These are phyloP conservation scores for Lipophrys pholis DNA, from an alignment of 2,113 vertebrate genomes.

Conservation along the genomic window DNA sequence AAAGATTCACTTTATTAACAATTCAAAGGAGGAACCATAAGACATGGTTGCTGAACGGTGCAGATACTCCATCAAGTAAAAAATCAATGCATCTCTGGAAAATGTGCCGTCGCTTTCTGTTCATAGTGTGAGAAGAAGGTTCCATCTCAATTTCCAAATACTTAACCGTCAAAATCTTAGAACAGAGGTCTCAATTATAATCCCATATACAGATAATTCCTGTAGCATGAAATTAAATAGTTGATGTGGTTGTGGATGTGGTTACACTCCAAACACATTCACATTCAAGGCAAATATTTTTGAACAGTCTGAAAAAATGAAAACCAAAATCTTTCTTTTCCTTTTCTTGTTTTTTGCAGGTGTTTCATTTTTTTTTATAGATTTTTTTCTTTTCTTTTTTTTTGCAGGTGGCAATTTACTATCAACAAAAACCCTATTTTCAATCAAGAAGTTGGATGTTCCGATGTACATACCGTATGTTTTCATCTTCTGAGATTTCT, in stretches of 20 bases:
- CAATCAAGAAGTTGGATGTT: not conserved
- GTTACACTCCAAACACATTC: not conserved
- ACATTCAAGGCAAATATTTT: not conserved
- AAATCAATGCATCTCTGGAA: not conserved
- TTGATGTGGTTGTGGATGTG: no score
- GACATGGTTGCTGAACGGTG: not conserved
- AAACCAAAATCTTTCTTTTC: not conserved
- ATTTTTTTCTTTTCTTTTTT: no score
- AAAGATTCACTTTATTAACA: constrained; percentile 31
- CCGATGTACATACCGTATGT: not conserved
- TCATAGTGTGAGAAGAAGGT: not conserved
- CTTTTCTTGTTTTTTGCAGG: no score
- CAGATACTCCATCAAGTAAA: constrained; percentile 5
- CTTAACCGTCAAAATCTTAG: not conserved
- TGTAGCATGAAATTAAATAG: no score
- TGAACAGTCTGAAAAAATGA: not conserved
- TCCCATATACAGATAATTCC: not conserved
- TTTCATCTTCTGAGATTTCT: constrained; percentile 5
- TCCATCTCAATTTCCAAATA: not conserved
- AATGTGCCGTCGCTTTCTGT: not conserved
- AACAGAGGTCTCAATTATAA: not conserved
- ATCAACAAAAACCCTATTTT: no score
- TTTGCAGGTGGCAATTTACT: no score
- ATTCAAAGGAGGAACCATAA: constrained; percentile 2
- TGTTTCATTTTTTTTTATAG: no score